Conservation (phyloP, 2,113 vertebrate genomes). For the Typhlomys cinereus region DNA sequence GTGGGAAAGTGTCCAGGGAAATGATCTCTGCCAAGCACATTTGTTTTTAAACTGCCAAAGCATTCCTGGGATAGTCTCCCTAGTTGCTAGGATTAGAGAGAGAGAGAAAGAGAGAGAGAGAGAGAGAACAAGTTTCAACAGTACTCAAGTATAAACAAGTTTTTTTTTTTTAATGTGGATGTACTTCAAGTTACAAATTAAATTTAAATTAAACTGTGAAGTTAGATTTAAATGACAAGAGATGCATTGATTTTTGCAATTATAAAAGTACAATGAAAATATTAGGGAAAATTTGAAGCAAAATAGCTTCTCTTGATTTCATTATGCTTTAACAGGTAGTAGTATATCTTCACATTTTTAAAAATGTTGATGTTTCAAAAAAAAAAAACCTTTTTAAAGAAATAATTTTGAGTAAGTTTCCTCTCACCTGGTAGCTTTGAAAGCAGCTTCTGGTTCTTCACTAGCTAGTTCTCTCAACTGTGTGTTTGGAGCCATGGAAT, state of each 20-base stretch:
- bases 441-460: not conserved
- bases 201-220: not conserved
- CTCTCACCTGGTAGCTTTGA: not conserved
- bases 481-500: not conserved
- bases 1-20: conserved; percentile 66
- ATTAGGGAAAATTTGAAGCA: conserved; percentile 14
- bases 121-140: conserved; percentile 34
- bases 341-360: conserved; percentile 25
- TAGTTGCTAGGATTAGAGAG: conserved; percentile 45
- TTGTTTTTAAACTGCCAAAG: conserved; percentile 33
- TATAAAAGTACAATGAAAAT: not conserved
- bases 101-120: conserved; percentile 9
- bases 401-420: conserved; percentile 8
- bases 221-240: not conserved
- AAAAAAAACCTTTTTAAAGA: not conserved
- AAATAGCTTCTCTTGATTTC: not conserved
- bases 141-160: conserved; percentile 7
- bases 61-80: conserved; percentile 60
- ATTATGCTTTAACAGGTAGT: not conserved
- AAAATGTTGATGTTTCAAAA: not conserved
- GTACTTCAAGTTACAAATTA: not conserved
- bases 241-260: not conserved
- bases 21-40: conserved; percentile 26
- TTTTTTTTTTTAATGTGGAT: not conserved
- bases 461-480: not conserved